Percentiles rank a stretch among this genome's conserved stretches.
Evolutionary conservation across 2,113 vertebrate species (phyloP).

Genomic region (Poeciliopsis turrubarensis): DNA sequence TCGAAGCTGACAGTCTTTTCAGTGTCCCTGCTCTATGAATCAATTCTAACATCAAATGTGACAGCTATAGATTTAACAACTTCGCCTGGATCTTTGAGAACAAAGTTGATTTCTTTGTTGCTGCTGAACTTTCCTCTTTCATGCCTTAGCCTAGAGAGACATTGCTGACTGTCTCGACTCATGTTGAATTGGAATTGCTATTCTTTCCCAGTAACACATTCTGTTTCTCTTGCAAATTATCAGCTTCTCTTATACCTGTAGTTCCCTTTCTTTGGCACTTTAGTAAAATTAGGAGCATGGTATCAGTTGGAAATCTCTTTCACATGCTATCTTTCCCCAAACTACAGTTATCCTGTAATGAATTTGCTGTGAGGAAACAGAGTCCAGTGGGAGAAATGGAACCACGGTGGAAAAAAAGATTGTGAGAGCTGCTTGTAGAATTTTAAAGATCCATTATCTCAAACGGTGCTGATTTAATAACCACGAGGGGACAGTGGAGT

Average conservation of each 20-base stretch:
- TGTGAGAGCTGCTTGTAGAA: conserved; percentile 68
- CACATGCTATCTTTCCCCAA: conserved; percentile 57
- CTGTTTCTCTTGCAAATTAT: conserved; percentile 56
- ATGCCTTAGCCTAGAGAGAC: conserved; percentile 31
- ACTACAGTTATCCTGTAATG: conserved; percentile 66
- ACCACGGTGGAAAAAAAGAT: conserved; percentile 53
- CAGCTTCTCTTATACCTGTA: conserved; percentile 53
- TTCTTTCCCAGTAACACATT: conserved; percentile 49
- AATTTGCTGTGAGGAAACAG: conserved; percentile 54
- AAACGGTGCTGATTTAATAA: conserved; percentile 76
- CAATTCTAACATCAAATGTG: conserved; percentile 76
- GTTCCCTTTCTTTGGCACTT: conserved; percentile 28
- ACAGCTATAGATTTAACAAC: conserved; percentile 72
- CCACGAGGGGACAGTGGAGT: conserved; percentile 54
- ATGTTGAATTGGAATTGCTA: conserved; percentile 50
- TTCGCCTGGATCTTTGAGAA: conserved; percentile 50
- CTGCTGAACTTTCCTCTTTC: conserved; percentile 37
- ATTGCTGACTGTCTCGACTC: conserved; percentile 54
- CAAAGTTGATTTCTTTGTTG: conserved; percentile 64
- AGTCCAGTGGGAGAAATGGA: conserved; percentile 49
- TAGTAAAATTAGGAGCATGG: conserved; percentile 67
- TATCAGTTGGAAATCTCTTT: conserved; percentile 69
- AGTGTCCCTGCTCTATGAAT: conserved; percentile 67
- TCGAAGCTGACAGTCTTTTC: conserved; percentile 68
- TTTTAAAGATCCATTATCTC: conserved; percentile 79